phyloP scores from a whole-genome alignment of 2,888 invertebrate genomes.

The Acronicta psi region DNA sequence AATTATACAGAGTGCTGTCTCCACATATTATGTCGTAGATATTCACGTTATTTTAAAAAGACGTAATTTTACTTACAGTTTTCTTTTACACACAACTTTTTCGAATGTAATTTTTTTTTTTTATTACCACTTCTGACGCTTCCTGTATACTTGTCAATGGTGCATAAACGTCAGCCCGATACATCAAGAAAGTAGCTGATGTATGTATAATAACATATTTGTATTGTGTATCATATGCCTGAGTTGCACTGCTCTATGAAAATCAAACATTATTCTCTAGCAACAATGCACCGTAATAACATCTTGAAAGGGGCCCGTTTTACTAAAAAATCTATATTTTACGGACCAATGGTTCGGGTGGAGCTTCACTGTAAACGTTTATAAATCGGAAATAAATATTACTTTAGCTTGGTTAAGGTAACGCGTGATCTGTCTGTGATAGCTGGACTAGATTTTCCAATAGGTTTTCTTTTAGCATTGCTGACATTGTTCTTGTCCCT shows the following conservation, averaged over 20 bases:
- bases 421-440: no score
- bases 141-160: background rate
- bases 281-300: conserved; percentile 67
- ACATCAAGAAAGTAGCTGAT: conserved; percentile 27
- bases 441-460: no score
- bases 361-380: conserved; percentile 56
- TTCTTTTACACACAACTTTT: no score
- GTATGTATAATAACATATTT: conserved; percentile 50
- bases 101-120: background rate
- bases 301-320: conserved; percentile 69
- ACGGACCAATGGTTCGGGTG: conserved; percentile 62
- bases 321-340: conserved; percentile 76
- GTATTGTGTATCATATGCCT: conserved; percentile 35
- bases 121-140: background rate
- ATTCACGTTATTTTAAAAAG: no score
- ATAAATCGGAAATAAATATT: background rate
- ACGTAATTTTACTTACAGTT: no score
- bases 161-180: conserved; percentile 46
- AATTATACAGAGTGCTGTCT: no score
- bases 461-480: no score
- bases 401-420: no score
- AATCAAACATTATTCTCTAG: conserved; percentile 71
- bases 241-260: conserved; percentile 57
- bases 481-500: no score
- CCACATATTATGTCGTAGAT: no score